Evolutionary conservation across 92 coral and sea anemone species (phyloP).

Genomic region (Desmophyllum pertusum): DNA sequence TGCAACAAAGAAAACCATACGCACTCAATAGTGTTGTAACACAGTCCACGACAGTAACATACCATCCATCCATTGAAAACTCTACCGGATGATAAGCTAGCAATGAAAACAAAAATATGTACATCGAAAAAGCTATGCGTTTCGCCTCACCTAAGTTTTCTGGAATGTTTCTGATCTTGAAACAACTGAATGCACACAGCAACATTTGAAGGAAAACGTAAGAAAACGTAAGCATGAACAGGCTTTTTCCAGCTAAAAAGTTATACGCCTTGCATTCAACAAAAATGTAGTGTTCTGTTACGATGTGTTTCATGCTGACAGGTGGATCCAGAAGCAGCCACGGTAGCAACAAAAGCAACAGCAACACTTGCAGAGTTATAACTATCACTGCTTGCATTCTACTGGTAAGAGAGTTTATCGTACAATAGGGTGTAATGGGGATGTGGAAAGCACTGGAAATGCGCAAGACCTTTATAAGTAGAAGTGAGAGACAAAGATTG

Average conservation of each 20-base stretch:
- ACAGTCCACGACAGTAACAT: background rate
- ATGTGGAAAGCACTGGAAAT: conserved; percentile 31
- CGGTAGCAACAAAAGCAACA: background rate
- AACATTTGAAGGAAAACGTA: conserved; percentile 52
- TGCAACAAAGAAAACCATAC: background rate
- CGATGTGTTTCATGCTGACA: background rate
- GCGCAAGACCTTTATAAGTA: conserved; percentile 40
- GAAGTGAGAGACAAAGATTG: conserved; percentile 32
- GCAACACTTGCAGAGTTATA: background rate
- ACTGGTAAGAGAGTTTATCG: background rate
- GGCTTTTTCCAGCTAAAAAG: conserved; percentile 26
- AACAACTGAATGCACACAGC: conserved; percentile 65
- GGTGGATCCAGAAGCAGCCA: conserved; percentile 74
- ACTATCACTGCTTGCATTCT: background rate
- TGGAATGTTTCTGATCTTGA: conserved; percentile 37
- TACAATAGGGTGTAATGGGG: background rate
- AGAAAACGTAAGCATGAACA: conserved; percentile 41
- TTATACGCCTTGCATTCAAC: conserved; percentile 47
- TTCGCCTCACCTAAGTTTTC: background rate
- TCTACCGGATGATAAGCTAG: background rate
- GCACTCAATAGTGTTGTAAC: conserved; percentile 12
- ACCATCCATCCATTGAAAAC: background rate
- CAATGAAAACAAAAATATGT: background rate
- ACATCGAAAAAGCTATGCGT: background rate
- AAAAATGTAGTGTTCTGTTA: conserved; percentile 42